phyloP scores from a whole-genome alignment of 2,797 vertebrate genomes.

The Myotis pilosus region DNA sequence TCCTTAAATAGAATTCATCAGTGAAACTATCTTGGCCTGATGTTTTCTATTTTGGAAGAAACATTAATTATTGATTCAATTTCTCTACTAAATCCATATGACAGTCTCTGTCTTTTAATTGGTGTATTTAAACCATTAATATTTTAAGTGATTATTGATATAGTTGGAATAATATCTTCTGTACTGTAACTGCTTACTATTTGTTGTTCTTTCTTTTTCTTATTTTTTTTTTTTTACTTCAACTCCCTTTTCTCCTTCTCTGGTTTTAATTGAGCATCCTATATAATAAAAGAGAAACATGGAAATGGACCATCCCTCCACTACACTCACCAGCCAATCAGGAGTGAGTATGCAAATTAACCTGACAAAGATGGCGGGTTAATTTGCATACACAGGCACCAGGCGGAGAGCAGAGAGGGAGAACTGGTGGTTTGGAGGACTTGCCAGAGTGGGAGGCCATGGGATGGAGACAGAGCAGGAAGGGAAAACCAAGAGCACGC shows the following conservation, averaged over 20 bases:
- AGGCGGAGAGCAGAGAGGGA: no score
- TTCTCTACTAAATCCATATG: background rate
- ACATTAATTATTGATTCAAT: background rate
- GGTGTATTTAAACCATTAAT: background rate
- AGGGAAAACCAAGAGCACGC: no score
- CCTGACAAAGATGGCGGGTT: no score
- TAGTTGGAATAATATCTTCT: background rate
- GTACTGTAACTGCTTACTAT: background rate
- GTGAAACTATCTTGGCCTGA: background rate
- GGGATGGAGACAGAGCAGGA: no score
- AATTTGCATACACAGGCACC: no score
- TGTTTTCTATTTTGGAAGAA: slow-evolving; percentile 11
- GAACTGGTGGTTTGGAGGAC: no score
- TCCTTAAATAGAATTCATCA: background rate
- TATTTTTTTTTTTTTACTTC: background rate
- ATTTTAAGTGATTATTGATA: slow-evolving; percentile 6
- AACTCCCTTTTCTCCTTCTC: background rate
- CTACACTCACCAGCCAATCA: no score
- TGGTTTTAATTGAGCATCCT: background rate
- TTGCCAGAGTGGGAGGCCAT: no score
- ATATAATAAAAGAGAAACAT: no score
- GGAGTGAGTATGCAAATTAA: no score
- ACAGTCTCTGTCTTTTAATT: background rate
- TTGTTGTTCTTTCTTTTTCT: background rate
- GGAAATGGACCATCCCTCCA: no score